phyloP scores from a whole-genome alignment of 1,140 invertebrate genomes.

The Pseudomyrmex flavicornis region DNA sequence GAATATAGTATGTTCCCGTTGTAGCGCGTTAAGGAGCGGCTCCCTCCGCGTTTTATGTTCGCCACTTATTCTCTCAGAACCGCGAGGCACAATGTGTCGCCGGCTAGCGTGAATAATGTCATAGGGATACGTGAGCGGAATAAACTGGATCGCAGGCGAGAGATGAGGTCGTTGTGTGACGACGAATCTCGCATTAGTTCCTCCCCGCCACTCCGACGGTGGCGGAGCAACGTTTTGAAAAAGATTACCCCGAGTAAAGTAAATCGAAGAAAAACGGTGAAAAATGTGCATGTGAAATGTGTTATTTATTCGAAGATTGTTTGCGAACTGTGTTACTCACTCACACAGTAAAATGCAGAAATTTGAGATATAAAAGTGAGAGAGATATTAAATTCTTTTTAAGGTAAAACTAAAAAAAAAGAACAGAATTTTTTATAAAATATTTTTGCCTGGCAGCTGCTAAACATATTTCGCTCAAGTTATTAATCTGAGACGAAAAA shows the following conservation, averaged over 20 bases:
- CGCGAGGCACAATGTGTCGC: slow-evolving; percentile 54
- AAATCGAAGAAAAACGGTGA: not conserved
- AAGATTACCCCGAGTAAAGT: not conserved
- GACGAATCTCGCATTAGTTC: slow-evolving; percentile 47
- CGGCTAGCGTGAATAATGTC: slow-evolving; percentile 54
- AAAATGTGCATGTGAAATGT: not conserved
- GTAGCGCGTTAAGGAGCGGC: slow-evolving; percentile 18
- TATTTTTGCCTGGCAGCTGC: not conserved
- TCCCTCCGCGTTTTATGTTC: slow-evolving; percentile 37
- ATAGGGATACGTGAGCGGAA: slow-evolving; percentile 49
- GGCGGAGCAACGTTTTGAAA: not conserved
- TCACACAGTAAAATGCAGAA: not conserved
- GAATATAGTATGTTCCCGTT: slow-evolving; percentile 17
- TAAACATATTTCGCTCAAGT: not conserved
- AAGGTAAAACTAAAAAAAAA: slow-evolving; percentile 1
- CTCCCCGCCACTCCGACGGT: no score
- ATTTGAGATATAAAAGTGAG: not conserved
- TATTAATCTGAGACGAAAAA: slow-evolving; percentile 5
- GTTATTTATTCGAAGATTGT: not conserved
- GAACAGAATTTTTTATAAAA: not conserved
- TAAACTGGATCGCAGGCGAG: slow-evolving; percentile 19
- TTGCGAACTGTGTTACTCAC: no score
- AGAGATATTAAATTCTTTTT: not conserved
- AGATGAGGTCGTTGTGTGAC: slow-evolving; percentile 43
- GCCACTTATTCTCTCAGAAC: slow-evolving; percentile 51